Evolutionary conservation across 2,888 invertebrate species (phyloP).

Genomic region (Meandrusa payeni): DNA sequence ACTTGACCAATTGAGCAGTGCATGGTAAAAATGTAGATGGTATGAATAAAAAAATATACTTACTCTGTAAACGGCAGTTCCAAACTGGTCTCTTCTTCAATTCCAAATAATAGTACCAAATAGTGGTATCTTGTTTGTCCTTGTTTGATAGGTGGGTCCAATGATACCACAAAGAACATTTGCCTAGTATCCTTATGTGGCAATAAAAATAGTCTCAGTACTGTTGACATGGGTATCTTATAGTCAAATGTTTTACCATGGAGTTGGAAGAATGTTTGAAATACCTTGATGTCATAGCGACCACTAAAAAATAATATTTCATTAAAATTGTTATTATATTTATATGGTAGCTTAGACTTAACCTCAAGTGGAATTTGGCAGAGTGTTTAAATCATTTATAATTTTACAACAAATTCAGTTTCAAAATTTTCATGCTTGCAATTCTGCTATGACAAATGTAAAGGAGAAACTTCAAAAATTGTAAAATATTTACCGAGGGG

Average conservation of each 20-base stretch:
- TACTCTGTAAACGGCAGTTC: slow-evolving; percentile 96
- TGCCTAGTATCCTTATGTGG: slow-evolving; percentile 99
- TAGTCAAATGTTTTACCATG: slow-evolving; percentile 99
- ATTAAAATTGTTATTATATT: neutral
- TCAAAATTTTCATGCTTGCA: too few species aligned
- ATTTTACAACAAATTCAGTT: too few species aligned
- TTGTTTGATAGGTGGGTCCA: slow-evolving; percentile 99
- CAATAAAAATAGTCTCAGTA: slow-evolving; percentile 94
- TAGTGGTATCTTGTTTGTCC: slow-evolving; percentile 99
- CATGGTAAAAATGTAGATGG: too few species aligned
- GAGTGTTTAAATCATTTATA: too few species aligned
- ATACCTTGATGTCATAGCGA: slow-evolving; percentile 97
- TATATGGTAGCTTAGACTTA: too few species aligned
- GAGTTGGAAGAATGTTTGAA: slow-evolving; percentile 84
- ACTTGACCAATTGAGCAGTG: too few species aligned
- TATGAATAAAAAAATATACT: too few species aligned
- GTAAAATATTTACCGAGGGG: slow-evolving; percentile 89
- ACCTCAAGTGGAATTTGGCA: too few species aligned
- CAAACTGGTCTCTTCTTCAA: slow-evolving; percentile 95
- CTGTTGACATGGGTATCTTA: slow-evolving; percentile 99
- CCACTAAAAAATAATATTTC: slow-evolving; percentile 83
- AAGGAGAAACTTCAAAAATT: neutral
- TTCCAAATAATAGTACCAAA: slow-evolving; percentile 94
- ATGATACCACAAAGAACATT: slow-evolving; percentile 98
- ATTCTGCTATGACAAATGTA: too few species aligned